A percentile compares a stretch with the other conserved stretches of the same genome.
Evolutionary conservation across 2,888 invertebrate genomes (phyloP).

Genomic region (Eilema sororculum): DNA sequence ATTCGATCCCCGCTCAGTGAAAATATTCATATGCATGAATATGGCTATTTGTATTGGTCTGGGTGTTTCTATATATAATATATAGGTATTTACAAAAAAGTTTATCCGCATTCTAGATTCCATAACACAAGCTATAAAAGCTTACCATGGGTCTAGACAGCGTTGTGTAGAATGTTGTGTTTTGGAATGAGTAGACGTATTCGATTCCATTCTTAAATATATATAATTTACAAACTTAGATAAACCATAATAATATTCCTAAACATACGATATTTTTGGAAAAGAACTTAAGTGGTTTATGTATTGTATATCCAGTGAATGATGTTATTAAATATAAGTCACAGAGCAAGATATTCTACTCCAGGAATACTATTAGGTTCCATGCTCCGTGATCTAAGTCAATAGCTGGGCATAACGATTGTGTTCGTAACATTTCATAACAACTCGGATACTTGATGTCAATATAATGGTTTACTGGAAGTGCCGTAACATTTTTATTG

Average conservation of each 20-base stretch:
- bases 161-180: too few relatives aligned
- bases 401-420: conserved; percentile 70
- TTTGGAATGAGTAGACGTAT: too few relatives aligned
- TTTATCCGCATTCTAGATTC: too few relatives aligned
- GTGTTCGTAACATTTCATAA: conserved; percentile 76
- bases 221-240: neutral
- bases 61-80: too few relatives aligned
- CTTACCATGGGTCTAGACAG: too few relatives aligned
- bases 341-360: conserved; percentile 23
- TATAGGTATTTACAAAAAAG: too few relatives aligned
- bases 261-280: neutral
- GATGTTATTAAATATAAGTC: conserved; percentile 75
- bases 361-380: conserved; percentile 9
- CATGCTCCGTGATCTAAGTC: conserved; percentile 57
- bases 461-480: conserved; percentile 48
- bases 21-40: too few relatives aligned
- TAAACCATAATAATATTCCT: neutral
- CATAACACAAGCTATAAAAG: too few relatives aligned
- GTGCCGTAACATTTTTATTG: conserved; percentile 20
- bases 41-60: too few relatives aligned
- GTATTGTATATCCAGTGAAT: conserved; percentile 50
- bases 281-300: conserved; percentile 3
- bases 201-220: too few relatives aligned
- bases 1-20: too few relatives aligned
- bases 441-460: conserved; percentile 41